phyloP scores from a whole-genome alignment of 53 echinoderm and acorn worm species.

The Crossaster papposus region DNA sequence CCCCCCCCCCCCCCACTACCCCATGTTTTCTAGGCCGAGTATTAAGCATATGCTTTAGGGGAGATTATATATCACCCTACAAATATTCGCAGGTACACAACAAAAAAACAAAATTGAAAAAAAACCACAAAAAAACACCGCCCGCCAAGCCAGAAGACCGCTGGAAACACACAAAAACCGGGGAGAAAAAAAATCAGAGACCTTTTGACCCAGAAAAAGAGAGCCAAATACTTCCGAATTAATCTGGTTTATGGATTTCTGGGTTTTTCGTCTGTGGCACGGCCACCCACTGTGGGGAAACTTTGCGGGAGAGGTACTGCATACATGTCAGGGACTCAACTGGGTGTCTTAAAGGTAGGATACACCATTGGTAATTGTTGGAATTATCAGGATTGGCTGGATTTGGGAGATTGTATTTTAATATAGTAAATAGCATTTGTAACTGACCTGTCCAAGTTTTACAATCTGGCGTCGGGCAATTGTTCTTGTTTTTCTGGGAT shows the following conservation, averaged over 20 bases:
- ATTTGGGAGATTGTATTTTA: too few species aligned
- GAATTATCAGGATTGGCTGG: too few species aligned
- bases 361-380: too few species aligned
- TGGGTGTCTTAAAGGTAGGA: background rate
- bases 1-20: too few species aligned
- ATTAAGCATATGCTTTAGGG: background rate
- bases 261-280: background rate
- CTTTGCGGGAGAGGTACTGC: constrained; percentile 10
- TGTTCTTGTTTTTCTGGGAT: too few species aligned
- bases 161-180: background rate
- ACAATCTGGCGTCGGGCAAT: too few species aligned
- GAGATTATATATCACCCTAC: background rate
- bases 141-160: background rate
- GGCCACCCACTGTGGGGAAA: background rate
- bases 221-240: constrained; percentile 31
- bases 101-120: background rate
- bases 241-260: constrained; percentile 14
- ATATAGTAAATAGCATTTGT: too few species aligned
- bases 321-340: background rate
- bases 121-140: background rate
- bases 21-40: background rate
- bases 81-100: background rate
- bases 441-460: too few species aligned
- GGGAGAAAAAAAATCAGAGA: background rate
- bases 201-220: constrained; percentile 16